A percentile compares a stretch with the other conserved stretches of the same genome.
phyloP scores from a whole-genome alignment of 2,113 vertebrate species.

The Dermatemys mawii region DNA sequence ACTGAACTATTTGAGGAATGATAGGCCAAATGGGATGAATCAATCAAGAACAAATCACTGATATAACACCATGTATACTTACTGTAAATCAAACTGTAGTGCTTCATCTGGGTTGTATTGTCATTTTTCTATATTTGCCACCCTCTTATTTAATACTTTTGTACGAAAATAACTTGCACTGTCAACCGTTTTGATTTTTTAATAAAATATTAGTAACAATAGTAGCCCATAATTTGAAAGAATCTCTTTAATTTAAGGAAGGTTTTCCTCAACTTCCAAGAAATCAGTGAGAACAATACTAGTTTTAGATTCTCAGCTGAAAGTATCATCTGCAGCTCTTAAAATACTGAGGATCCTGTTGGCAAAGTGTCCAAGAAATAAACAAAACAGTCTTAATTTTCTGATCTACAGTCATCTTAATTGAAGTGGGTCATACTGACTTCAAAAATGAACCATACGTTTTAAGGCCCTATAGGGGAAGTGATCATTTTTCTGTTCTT shows the following conservation, averaged over 20 bases:
- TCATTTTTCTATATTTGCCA: background rate
- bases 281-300: background rate
- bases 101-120: background rate
- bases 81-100: accelerated
- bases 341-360: background rate
- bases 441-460: constrained; percentile 16
- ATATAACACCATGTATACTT: background rate
- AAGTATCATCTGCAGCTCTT: background rate
- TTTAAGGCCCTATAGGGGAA: background rate
- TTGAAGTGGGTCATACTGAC: background rate
- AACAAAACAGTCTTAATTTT: constrained; percentile 26
- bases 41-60: background rate
- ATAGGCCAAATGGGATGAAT: background rate
- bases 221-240: background rate
- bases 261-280: background rate
- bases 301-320: background rate
- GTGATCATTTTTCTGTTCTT: background rate
- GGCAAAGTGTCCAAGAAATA: background rate
- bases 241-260: background rate
- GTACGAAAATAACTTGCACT: background rate
- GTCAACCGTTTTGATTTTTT: background rate
- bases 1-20: background rate
- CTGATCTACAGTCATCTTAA: constrained; percentile 2
- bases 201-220: background rate
- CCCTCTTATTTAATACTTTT: background rate